Evolutionary conservation across 2,113 vertebrate species (phyloP).

Genomic region (Podiceps cristatus): DNA sequence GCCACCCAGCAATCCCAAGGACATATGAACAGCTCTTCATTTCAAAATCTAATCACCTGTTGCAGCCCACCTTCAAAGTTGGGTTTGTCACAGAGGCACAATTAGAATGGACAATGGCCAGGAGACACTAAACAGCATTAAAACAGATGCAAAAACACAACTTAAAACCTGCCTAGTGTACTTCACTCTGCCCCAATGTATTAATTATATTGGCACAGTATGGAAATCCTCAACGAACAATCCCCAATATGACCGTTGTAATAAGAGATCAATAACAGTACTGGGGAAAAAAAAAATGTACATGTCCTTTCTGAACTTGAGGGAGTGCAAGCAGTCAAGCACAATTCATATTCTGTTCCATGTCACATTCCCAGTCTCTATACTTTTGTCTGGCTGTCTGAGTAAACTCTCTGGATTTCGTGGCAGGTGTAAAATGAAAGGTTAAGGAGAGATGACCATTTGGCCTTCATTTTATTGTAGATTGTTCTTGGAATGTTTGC

Average conservation of each 20-base stretch:
- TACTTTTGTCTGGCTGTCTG: not conserved
- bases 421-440: slow-evolving; percentile 9
- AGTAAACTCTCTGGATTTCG: slow-evolving; percentile 10
- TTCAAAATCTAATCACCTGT: not conserved
- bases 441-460: slow-evolving; percentile 30
- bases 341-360: not conserved
- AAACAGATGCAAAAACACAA: not conserved
- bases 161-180: not conserved
- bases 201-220: not conserved
- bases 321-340: not conserved
- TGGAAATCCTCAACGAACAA: not conserved
- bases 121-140: not conserved
- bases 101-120: not conserved
- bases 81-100: not conserved
- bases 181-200: not conserved
- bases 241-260: not conserved
- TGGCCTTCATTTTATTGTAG: slow-evolving; percentile 49
- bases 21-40: not conserved
- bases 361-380: not conserved
- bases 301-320: not conserved
- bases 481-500: slow-evolving; percentile 59
- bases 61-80: not conserved
- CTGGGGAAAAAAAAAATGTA: not conserved
- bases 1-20: not conserved
- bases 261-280: not conserved